phyloP scores from a whole-genome alignment of 2,113 vertebrate genomes.

The Sisor rabdophorus region DNA sequence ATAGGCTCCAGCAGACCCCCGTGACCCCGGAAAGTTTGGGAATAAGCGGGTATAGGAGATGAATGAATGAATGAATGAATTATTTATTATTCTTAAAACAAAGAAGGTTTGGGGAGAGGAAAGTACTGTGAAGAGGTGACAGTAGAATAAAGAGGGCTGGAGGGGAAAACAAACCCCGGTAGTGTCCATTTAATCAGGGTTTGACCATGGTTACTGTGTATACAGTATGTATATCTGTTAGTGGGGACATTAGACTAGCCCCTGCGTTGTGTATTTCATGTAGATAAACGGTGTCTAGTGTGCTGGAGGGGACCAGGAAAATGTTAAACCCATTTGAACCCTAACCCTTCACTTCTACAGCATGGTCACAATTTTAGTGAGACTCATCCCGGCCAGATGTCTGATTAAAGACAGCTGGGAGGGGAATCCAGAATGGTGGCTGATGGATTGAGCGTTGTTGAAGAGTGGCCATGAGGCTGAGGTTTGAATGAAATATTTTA shows the following conservation, averaged over 20 bases:
- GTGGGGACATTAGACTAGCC: background rate
- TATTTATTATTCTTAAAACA: too few relatives aligned
- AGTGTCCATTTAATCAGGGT: too few relatives aligned
- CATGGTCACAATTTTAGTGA: conserved; percentile 26
- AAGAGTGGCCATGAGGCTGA: too few relatives aligned
- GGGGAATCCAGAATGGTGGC: conserved; percentile 8
- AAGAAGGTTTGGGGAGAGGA: too few relatives aligned
- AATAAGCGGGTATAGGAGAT: too few relatives aligned
- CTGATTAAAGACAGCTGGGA: background rate
- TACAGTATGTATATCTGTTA: background rate
- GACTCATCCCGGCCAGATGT: background rate
- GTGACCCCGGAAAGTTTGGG: too few relatives aligned
- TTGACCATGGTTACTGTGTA: background rate
- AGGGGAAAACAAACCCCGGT: background rate
- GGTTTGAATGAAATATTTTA: background rate
- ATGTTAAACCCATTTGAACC: background rate
- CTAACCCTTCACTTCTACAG: conserved; percentile 22
- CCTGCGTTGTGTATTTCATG: background rate
- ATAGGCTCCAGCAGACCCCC: too few relatives aligned
- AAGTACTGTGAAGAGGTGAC: background rate
- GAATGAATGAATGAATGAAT: too few relatives aligned
- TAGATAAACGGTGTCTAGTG: background rate
- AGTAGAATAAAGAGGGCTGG: background rate
- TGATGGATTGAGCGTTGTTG: conserved; percentile 12
- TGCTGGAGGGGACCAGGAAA: background rate